Base-by-base conservation (phyloP, 64 coral and sea anemone genomes). In the Acropora tenuis region DNA sequence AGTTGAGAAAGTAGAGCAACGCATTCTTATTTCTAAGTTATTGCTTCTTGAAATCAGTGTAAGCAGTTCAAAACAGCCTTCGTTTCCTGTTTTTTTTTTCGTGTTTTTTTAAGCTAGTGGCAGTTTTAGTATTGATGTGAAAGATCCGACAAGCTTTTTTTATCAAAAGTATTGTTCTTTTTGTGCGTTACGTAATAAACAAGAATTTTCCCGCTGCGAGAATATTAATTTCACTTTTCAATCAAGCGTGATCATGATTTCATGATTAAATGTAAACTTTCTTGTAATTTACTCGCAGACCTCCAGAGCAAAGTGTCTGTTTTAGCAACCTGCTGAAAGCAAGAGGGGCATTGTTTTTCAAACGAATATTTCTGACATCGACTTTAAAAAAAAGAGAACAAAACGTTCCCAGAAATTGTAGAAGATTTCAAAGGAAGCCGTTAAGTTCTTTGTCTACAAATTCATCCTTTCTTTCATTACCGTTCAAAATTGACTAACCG, bases 191-290 rank as follows among this genome's bases (percentile, higher is more conserved):
- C 10, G 60, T 11, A 45, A 20, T 18, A 17, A 44, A 13, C 1
- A 13, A 43, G 52, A 57, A 15, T 72, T 71, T 85, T 71, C 44
- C 69, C n/a, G 82, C 82, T 71, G 82, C 3, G 63, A 30, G 43
- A n/a, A 71, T 10, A 48, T 85, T 71, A 83, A 41, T 41, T 71
- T 69, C 20, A 16, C 30, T 30, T 30, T 30, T 30, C 30, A 30
- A 30, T 30, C 30, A 30, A 30, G 30, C 30, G 30, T 30, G 30
- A 30, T 30, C 30, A 30, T 30, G 30, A 30, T 30, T 30, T 30
- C 30, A 30, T 30, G 30, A 30, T 30, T 30, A 78, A 78, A 44
- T 48, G 75, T 42, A 16, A 49, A 78, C 12, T 30, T 44, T 78
- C 10, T 48, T 78, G 12, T 48, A 17, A 48, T 48, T 78, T 18